These are phyloP conservation scores for Pagrus major DNA, from an alignment of 2,113 vertebrate species.

Conservation along the genomic window DNA sequence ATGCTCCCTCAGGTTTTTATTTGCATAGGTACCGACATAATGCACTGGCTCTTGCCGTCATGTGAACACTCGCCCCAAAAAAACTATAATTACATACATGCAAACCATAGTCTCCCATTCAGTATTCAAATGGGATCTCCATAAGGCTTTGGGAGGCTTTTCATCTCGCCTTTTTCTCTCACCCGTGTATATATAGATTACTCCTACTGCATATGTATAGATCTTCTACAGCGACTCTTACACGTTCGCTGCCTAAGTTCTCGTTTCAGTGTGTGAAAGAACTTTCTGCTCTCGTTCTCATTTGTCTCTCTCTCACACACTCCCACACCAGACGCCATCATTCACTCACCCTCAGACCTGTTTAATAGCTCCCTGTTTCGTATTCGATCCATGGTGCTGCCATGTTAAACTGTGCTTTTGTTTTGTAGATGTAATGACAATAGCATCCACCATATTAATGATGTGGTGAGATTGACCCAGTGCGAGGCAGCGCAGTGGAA, in stretches of 20 bases:
- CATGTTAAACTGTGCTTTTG: slow-evolving; percentile 62
- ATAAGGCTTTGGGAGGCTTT: slow-evolving; percentile 45
- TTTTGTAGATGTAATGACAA: slow-evolving; percentile 70
- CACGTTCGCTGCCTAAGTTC: slow-evolving; percentile 13
- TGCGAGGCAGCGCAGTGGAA: slow-evolving; percentile 70
- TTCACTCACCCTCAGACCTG: slow-evolving; percentile 29
- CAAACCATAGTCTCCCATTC: slow-evolving; percentile 29
- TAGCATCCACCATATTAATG: slow-evolving; percentile 68
- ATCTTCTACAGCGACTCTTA: slow-evolving; percentile 2
- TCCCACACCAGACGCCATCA: slow-evolving; percentile 17
- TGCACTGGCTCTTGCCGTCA: slow-evolving; percentile 25
- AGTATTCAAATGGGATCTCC: slow-evolving; percentile 46
- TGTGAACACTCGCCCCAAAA: slow-evolving; percentile 14
- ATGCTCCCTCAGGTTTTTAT: slow-evolving; percentile 38
- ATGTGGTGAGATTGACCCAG: slow-evolving; percentile 68
- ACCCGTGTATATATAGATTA: slow-evolving; percentile 41
- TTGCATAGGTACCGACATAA: slow-evolving; percentile 57
- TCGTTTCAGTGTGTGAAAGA: slow-evolving; percentile 6
- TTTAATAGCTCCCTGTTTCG: slow-evolving; percentile 47
- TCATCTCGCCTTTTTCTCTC: slow-evolving; percentile 31
- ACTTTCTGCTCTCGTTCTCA: slow-evolving; percentile 13
- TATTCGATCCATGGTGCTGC: slow-evolving; percentile 37
- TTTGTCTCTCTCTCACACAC: slow-evolving; percentile 26
- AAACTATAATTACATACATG: slow-evolving; percentile 35
- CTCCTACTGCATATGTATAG: slow-evolving; percentile 56